Conservation (phyloP, 2,797 vertebrate species). For the Discoglossus pictus region DNA sequence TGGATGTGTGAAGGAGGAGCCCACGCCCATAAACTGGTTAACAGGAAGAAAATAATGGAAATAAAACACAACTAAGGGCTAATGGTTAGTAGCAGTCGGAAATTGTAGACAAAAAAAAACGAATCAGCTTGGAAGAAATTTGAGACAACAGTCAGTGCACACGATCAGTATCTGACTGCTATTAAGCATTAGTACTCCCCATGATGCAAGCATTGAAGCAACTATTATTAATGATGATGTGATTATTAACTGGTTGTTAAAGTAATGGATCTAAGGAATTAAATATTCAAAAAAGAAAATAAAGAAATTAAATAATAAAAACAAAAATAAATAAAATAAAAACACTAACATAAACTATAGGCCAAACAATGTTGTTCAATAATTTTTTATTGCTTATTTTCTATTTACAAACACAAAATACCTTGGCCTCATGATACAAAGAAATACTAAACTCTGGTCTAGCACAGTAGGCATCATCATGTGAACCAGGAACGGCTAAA, state of each 20-base stretch:
- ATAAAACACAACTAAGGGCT: conserved; percentile 80
- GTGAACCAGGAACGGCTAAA: conserved; percentile 72
- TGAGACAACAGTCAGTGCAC: conserved; percentile 76
- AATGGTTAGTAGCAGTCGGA: conserved; percentile 94
- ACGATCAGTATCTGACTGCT: conserved; percentile 82
- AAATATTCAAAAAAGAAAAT: conserved; percentile 56
- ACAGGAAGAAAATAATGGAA: conserved; percentile 77
- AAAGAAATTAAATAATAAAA: not conserved
- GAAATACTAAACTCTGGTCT: conserved; percentile 82
- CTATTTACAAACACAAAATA: conserved; percentile 89
- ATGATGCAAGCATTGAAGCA: conserved; percentile 86
- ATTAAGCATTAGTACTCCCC: conserved; percentile 91
- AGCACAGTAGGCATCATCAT: conserved; percentile 77
- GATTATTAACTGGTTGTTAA: conserved; percentile 91
- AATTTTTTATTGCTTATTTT: conserved; percentile 98
- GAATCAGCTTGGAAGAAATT: conserved; percentile 72
- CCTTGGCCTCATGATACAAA: conserved; percentile 86
- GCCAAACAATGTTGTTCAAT: conserved; percentile 85
- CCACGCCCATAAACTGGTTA: conserved; percentile 76
- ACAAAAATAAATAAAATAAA: conserved; percentile 61
- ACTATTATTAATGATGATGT: conserved; percentile 83
- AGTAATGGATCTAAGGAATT: conserved; percentile 86
- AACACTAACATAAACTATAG: conserved; percentile 79
- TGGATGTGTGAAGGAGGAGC: conserved; percentile 78
- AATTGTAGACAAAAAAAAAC: conserved; percentile 68